phyloP scores from a whole-genome alignment of 2,888 invertebrate species.

The Ditylenchus weischeri region DNA sequence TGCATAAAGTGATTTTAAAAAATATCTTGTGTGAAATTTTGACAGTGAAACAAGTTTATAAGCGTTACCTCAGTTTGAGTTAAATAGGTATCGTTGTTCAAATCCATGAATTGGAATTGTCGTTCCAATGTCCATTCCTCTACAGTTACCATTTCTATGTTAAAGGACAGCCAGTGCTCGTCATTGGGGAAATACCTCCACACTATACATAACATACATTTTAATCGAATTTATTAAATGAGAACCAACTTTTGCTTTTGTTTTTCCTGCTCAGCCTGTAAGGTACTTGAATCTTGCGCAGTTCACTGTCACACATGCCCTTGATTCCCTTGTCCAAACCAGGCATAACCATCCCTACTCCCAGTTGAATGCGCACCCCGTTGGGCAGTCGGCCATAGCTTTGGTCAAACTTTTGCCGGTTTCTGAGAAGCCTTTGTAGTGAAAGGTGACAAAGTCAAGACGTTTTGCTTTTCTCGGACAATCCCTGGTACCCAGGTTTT shows the following conservation, averaged over 20 bases:
- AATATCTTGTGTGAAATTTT: too few species aligned
- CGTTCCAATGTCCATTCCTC: constrained; percentile 15
- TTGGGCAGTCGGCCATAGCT: constrained; percentile 46
- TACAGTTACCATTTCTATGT: constrained; percentile 24
- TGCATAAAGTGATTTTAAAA: too few species aligned
- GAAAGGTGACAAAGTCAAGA: constrained; percentile 57
- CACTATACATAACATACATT: constrained; percentile 42
- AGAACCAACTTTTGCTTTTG: constrained; percentile 48
- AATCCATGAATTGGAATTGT: constrained; percentile 33
- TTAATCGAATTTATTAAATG: constrained; percentile 15
- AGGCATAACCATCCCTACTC: constrained; percentile 57
- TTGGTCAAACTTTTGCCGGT: constrained; percentile 52
- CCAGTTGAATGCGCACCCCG: constrained; percentile 56
- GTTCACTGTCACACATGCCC: constrained; percentile 55
- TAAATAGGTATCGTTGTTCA: constrained; percentile 48
- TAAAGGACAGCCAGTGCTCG: constrained; percentile 57
- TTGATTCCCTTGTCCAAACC: constrained; percentile 56
- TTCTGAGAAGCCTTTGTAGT: constrained; percentile 56
- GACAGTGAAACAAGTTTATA: too few species aligned
- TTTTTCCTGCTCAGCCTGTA: constrained; percentile 53
- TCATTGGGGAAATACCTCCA: constrained; percentile 58
- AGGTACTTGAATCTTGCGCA: constrained; percentile 55
- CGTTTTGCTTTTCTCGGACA: constrained; percentile 50
- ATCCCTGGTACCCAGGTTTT: constrained; percentile 50
- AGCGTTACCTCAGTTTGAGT: constrained; percentile 40